These are phyloP conservation scores for Drosophila prosaltans DNA, from an alignment of 1,140 invertebrate genomes.

Conservation along the genomic window DNA sequence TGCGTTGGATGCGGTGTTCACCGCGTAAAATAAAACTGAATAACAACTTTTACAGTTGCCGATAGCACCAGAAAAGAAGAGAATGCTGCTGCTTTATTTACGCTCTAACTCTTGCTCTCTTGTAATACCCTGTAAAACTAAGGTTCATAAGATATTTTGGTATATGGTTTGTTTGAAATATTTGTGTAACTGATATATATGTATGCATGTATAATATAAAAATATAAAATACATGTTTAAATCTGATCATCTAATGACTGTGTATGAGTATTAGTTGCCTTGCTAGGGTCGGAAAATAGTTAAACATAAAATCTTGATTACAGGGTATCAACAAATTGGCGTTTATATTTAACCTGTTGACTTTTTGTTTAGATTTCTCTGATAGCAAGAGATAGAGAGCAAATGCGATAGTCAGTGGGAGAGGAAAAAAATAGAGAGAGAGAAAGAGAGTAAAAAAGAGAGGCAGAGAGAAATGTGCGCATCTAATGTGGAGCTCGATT, in stretches of 20 bases:
- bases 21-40: slow-evolving; percentile 31
- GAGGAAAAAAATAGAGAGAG: neutral
- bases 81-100: neutral
- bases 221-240: too few species aligned
- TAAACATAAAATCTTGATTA: too few species aligned
- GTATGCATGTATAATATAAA: too few species aligned
- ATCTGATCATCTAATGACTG: too few species aligned
- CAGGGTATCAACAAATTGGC: neutral
- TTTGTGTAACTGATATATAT: too few species aligned
- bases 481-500: slow-evolving; percentile 44
- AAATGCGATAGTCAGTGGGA: neutral
- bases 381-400: slow-evolving; percentile 2
- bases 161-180: too few species aligned
- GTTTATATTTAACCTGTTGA: neutral
- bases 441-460: slow-evolving; percentile 12
- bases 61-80: neutral
- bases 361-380: neutral
- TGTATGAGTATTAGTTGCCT: too few species aligned
- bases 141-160: neutral
- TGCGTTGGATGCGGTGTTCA: slow-evolving; percentile 39
- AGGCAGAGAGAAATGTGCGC: slow-evolving; percentile 15
- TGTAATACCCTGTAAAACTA: neutral
- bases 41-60: slow-evolving; percentile 23
- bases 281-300: too few species aligned
- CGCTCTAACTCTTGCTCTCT: slow-evolving; percentile 22